Conservation (phyloP, 2,888 invertebrate species). For the Amaurobius ferox region DNA sequence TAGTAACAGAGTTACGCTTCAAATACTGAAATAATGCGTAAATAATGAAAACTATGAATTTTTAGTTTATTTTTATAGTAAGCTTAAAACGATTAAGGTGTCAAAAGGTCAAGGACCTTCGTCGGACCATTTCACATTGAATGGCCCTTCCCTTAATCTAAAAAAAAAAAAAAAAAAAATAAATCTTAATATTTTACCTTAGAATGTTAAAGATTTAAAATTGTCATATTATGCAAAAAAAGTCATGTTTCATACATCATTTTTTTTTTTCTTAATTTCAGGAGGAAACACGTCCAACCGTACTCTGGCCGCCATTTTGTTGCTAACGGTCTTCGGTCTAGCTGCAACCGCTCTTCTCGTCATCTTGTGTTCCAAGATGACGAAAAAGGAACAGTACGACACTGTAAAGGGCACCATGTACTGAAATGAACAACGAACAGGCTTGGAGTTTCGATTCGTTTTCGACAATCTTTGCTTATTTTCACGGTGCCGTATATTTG, state of each 20-base stretch:
- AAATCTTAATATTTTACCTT: too few relatives aligned
- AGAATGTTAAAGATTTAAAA: too few relatives aligned
- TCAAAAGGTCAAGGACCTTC: too few relatives aligned
- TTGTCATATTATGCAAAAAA: too few relatives aligned
- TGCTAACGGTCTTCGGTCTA: slow-evolving; percentile 42
- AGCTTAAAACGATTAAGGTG: too few relatives aligned
- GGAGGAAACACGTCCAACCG: slow-evolving; percentile 36
- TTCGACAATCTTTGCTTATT: slow-evolving; percentile 46
- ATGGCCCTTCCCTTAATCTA: too few relatives aligned
- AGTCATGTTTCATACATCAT: not conserved
- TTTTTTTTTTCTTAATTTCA: not conserved
- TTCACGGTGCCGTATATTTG: slow-evolving; percentile 16
- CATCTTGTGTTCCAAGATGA: slow-evolving; percentile 54
- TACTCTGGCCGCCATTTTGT: slow-evolving; percentile 56
- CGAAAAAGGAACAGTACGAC: slow-evolving; percentile 60
- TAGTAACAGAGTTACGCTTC: too few relatives aligned
- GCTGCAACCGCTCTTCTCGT: slow-evolving; percentile 49
- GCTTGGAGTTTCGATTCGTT: slow-evolving; percentile 5
- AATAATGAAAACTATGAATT: too few relatives aligned
- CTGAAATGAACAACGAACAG: slow-evolving; percentile 27
- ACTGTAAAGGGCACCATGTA: slow-evolving; percentile 62
- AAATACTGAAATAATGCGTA: too few relatives aligned
- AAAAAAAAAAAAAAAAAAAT: too few relatives aligned
- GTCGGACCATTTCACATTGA: too few relatives aligned
- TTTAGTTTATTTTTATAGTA: too few relatives aligned